These are phyloP conservation scores for Nixonia krombeini DNA, from an alignment of 1,140 invertebrate genomes.

Conservation along the genomic window DNA sequence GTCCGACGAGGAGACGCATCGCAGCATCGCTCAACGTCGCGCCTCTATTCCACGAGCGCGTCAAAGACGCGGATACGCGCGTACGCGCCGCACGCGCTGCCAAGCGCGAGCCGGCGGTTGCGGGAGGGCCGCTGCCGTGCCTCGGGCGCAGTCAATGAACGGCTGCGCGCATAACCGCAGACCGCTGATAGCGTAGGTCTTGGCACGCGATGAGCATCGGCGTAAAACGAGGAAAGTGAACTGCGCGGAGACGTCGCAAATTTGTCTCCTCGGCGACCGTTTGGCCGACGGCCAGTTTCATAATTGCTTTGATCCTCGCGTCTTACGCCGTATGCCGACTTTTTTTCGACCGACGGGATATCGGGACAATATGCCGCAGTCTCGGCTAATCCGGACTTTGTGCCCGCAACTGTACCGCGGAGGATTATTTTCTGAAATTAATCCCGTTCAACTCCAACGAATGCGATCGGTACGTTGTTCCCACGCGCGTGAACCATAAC, in stretches of 20 bases:
- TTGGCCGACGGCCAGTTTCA: slow-evolving; percentile 35
- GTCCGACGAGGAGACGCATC: too few species aligned
- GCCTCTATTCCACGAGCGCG: too few species aligned
- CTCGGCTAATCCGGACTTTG: too few species aligned
- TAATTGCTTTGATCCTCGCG: slow-evolving; percentile 41
- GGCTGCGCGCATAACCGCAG: slow-evolving; percentile 11
- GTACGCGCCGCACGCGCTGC: neutral
- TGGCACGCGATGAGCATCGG: slow-evolving; percentile 27
- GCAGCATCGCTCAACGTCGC: too few species aligned
- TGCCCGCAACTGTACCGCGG: too few species aligned
- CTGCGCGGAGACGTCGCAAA: too few species aligned
- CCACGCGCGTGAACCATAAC: too few species aligned
- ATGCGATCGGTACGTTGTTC: too few species aligned
- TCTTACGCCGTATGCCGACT: too few species aligned
- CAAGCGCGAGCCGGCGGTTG: slow-evolving; percentile 1
- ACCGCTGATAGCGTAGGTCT: slow-evolving; percentile 4
- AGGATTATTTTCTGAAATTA: too few species aligned
- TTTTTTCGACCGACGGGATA: neutral
- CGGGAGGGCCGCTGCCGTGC: slow-evolving; percentile 6
- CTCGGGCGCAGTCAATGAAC: slow-evolving; percentile 45
- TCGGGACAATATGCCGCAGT: too few species aligned
- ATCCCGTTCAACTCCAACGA: too few species aligned
- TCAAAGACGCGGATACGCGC: neutral
- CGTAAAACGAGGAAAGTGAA: slow-evolving; percentile 19
- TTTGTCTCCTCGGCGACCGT: slow-evolving; percentile 27